Conservation (phyloP, 1,140 invertebrate species). For the Pristionchus pacificus region DNA sequence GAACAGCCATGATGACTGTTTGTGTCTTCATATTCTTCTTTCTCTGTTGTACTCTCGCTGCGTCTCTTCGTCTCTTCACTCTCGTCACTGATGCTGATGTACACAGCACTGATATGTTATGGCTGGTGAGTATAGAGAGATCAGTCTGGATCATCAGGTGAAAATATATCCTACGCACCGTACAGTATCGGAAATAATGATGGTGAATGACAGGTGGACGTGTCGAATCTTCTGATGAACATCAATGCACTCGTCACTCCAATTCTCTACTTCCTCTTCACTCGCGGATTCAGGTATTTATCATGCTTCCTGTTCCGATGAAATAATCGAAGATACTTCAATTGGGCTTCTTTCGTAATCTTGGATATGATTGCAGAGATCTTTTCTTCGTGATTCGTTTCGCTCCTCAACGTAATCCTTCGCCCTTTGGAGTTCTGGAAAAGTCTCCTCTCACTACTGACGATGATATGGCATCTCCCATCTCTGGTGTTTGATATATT, state of each 20-base stretch:
- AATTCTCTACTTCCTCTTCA: constrained; percentile 14
- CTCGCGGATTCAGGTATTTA: constrained; percentile 10
- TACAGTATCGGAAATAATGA: too few relatives aligned
- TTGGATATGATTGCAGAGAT: background rate
- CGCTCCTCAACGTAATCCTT: constrained; percentile 10
- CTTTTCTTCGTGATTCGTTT: constrained; percentile 19
- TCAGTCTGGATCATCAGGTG: too few relatives aligned
- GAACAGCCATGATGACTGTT: constrained; percentile 16
- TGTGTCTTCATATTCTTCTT: constrained; percentile 7
- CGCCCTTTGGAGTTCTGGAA: background rate
- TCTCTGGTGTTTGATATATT: too few relatives aligned
- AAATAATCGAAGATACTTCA: background rate
- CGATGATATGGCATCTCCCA: background rate
- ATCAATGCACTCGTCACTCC: constrained; percentile 10
- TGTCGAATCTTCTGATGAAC: constrained; percentile 17
- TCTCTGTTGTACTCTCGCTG: background rate
- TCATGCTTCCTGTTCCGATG: background rate
- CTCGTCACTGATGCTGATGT: too few relatives aligned
- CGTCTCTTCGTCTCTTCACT: constrained; percentile 3
- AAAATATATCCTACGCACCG: too few relatives aligned
- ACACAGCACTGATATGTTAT: too few relatives aligned
- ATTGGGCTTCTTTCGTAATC: background rate
- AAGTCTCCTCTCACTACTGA: background rate
- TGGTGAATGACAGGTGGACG: constrained; percentile 5
- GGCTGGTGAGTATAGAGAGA: too few relatives aligned